These are phyloP conservation scores for Taphrorychus bicolor DNA, from an alignment of 2,888 invertebrate species.

Conservation along the genomic window DNA sequence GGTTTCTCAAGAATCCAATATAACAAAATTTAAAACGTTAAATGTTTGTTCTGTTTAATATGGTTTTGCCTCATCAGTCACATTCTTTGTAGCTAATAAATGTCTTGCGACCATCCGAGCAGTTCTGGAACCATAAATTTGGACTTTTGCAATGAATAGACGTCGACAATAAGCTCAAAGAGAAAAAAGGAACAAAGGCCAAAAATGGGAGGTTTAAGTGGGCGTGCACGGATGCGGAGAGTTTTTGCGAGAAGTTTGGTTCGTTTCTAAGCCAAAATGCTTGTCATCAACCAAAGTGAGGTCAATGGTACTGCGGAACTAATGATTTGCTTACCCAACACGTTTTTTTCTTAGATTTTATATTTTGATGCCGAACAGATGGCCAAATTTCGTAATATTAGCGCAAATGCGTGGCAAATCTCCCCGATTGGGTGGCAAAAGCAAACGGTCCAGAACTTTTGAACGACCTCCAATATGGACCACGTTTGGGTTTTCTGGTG, in stretches of 20 bases:
- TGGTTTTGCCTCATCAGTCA: constrained; percentile 43
- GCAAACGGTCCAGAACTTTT: constrained; percentile 31
- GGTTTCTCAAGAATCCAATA: neutral
- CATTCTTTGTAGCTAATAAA: constrained; percentile 50
- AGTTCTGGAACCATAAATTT: constrained; percentile 49
- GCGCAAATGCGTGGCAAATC: neutral
- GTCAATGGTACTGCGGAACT: no score
- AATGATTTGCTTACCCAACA: no score
- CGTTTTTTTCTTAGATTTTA: no score
- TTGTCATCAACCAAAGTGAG: neutral
- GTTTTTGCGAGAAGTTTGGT: constrained; percentile 20
- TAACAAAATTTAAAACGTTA: neutral
- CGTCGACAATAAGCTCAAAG: constrained; percentile 40
- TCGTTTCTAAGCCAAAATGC: neutral
- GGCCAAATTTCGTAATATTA: neutral
- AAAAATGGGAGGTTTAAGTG: constrained; percentile 45
- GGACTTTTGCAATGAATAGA: constrained; percentile 53
- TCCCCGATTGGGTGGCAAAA: constrained; percentile 17
- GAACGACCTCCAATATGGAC: constrained; percentile 16
- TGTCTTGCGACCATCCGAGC: constrained; percentile 49
- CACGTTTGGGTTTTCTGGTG: constrained; percentile 25
- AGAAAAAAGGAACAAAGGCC: constrained; percentile 45
- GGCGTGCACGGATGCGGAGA: constrained; percentile 48
- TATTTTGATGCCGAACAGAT: no score
- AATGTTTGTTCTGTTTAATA: neutral